phyloP scores from a whole-genome alignment of 2,888 invertebrate genomes.

The Sipha maydis region DNA sequence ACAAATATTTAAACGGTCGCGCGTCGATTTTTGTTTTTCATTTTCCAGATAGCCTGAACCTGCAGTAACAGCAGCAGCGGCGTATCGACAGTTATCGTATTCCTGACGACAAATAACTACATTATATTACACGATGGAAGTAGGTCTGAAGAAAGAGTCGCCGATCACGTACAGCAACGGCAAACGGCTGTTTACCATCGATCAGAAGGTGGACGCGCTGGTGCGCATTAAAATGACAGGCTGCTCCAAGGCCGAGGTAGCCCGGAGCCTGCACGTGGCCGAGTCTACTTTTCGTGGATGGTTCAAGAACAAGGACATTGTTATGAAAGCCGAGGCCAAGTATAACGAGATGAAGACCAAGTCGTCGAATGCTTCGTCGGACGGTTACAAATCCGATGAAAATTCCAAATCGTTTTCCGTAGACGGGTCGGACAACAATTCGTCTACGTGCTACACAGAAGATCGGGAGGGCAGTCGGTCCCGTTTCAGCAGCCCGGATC shows the following conservation, averaged over 20 bases:
- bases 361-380: constrained; percentile 37
- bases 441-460: constrained; percentile 46
- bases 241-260: constrained; percentile 58
- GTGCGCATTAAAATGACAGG: constrained; percentile 61
- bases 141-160: constrained; percentile 43
- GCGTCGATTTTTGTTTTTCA: constrained; percentile 42
- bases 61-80: neutral
- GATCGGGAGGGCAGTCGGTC: constrained; percentile 33
- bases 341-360: constrained; percentile 49
- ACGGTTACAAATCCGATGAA: constrained; percentile 52
- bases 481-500: constrained; percentile 51
- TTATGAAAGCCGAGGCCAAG: constrained; percentile 51
- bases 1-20: constrained; percentile 17
- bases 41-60: constrained; percentile 25
- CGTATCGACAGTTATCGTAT: neutral
- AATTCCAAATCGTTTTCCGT: constrained; percentile 50
- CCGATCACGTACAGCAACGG: constrained; percentile 59
- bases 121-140: constrained; percentile 13
- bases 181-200: constrained; percentile 58
- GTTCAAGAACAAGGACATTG: constrained; percentile 60
- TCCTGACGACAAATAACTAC: neutral
- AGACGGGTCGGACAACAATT: constrained; percentile 47
- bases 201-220: constrained; percentile 59
- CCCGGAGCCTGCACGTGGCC: constrained; percentile 57
- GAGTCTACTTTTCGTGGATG: constrained; percentile 59